A percentile compares a stretch with the other conserved stretches of the same genome.
Evolutionary conservation across 2,113 vertebrate genomes (phyloP).

Genomic region (Nothoprocta pentlandii): DNA sequence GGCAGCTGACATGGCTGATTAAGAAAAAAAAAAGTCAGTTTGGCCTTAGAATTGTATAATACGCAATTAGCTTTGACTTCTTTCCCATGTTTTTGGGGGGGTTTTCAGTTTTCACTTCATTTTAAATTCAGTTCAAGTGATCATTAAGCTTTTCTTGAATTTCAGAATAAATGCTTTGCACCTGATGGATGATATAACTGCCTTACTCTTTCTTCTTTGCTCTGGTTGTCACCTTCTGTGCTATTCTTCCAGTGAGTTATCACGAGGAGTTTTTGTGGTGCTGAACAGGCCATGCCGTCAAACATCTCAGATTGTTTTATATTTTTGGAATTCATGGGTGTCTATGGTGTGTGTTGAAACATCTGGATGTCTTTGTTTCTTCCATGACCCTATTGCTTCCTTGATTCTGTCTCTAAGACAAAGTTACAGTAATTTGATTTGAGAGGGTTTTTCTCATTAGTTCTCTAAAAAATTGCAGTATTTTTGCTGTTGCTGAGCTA

Average conservation of each 20-base stretch:
- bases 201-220: not conserved
- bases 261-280: not conserved
- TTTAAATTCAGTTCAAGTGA: not conserved
- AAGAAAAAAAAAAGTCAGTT: not conserved
- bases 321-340: not conserved
- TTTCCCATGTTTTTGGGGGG: not conserved
- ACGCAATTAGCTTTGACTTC: not conserved
- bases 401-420: not conserved
- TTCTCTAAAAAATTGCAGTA: not conserved
- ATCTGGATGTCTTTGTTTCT: not conserved
- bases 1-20: not conserved
- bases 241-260: not conserved
- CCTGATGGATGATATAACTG: not conserved
- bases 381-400: not conserved
- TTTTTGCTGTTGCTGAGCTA: not conserved
- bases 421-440: not conserved
- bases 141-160: not conserved
- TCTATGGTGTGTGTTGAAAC: not conserved
- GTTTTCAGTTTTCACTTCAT: not conserved
- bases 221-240: not conserved
- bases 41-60: not conserved
- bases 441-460: not conserved
- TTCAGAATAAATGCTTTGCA: not conserved
- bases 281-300: too few species aligned
- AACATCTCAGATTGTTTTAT: not conserved